Evolutionary conservation across 2,888 invertebrate genomes (phyloP).

Genomic region (Seira musarum): DNA sequence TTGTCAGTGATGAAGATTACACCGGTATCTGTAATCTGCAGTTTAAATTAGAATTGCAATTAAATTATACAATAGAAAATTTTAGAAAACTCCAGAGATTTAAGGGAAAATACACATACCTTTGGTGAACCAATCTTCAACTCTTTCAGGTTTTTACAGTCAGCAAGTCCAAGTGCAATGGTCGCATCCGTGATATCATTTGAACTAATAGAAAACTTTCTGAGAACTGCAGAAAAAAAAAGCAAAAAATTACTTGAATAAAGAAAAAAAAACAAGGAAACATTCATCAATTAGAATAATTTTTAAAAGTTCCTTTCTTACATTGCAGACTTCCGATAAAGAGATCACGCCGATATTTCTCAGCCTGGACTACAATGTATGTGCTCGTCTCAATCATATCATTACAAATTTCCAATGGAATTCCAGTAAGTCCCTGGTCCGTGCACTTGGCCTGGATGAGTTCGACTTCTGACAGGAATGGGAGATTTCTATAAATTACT

Average conservation of each 20-base stretch:
- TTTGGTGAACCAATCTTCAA: conserved; percentile 45
- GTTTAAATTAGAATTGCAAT: conserved; percentile 17
- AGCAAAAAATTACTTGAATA: not conserved
- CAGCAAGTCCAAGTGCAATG: conserved; percentile 53
- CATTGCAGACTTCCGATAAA: conserved; percentile 64
- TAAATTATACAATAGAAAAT: not conserved
- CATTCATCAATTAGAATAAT: not conserved
- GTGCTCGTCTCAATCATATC: conserved; percentile 67
- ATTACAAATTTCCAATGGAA: conserved; percentile 63
- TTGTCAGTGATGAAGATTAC: conserved; percentile 61
- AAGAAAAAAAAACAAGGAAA: conserved; percentile 7
- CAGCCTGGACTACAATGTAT: conserved; percentile 59
- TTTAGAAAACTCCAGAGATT: not conserved
- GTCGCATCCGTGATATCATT: conserved; percentile 54
- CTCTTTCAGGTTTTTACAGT: conserved; percentile 50
- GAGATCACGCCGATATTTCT: conserved; percentile 57
- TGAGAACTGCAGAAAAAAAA: conserved; percentile 33
- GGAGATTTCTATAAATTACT: conserved; percentile 63
- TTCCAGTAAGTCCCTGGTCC: conserved; percentile 63
- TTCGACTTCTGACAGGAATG: conserved; percentile 58
- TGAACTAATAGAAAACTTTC: conserved; percentile 38
- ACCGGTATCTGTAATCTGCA: conserved; percentile 64
- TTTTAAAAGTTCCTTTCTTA: conserved; percentile 16
- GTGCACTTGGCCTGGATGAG: conserved; percentile 54
- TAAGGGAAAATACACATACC: conserved; percentile 26